Percentiles rank a stretch among this genome's conserved stretches.
These are phyloP conservation scores for Rhinolophus sinicus DNA, from an alignment of 2,113 vertebrate species.

Conservation along the genomic window DNA sequence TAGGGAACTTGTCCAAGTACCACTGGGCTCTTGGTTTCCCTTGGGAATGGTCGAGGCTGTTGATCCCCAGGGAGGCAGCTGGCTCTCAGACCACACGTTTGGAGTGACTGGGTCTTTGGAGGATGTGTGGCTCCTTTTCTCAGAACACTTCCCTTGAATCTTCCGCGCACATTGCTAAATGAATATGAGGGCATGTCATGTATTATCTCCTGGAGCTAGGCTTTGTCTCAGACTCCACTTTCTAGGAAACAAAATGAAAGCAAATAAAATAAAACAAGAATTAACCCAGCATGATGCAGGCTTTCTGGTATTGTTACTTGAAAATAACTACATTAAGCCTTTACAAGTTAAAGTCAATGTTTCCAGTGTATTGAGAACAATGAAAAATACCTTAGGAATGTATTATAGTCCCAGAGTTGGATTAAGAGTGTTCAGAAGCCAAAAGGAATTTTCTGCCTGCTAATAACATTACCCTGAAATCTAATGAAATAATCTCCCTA, in stretches of 20 bases:
- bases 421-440: slow-evolving; percentile 70
- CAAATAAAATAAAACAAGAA: slow-evolving; percentile 65
- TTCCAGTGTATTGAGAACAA: slow-evolving; percentile 72
- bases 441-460: slow-evolving; percentile 77
- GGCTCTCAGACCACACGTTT: not conserved
- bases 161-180: not conserved
- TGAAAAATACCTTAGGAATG: slow-evolving; percentile 79
- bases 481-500: slow-evolving; percentile 78
- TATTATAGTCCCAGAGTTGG: slow-evolving; percentile 74
- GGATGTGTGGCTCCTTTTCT: not conserved
- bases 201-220: not conserved
- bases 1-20: slow-evolving; percentile 68
- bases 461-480: slow-evolving; percentile 74
- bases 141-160: slow-evolving; percentile 3
- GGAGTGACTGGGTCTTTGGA: not conserved
- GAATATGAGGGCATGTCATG: not conserved
- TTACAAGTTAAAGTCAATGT: slow-evolving; percentile 71
- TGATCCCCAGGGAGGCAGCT: not conserved
- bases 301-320: slow-evolving; percentile 73
- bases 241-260: slow-evolving; percentile 62
- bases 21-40: slow-evolving; percentile 33
- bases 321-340: slow-evolving; percentile 74
- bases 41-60: slow-evolving; percentile 24
- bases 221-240: slow-evolving; percentile 53
- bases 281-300: slow-evolving; percentile 65